Conservation (phyloP, 2,888 invertebrate genomes). For the Rhodophaea formosa region DNA sequence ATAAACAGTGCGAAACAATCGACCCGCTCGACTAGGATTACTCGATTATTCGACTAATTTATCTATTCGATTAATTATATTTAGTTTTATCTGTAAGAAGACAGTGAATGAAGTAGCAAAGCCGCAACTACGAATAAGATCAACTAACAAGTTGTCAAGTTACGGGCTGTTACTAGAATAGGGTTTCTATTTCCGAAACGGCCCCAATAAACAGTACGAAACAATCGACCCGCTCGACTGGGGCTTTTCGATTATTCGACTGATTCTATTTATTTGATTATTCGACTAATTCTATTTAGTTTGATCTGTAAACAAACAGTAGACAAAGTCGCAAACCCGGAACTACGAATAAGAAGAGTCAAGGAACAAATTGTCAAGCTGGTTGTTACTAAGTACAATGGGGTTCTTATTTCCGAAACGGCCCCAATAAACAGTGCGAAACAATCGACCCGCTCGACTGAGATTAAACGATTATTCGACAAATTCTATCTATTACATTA, state of each 20-base stretch:
- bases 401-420: too few species aligned
- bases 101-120: too few species aligned
- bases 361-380: too few species aligned
- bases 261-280: neutral
- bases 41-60: neutral
- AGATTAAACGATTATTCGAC: neutral
- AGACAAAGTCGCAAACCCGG: too few species aligned
- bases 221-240: neutral
- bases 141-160: neutral
- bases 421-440: neutral
- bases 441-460: neutral
- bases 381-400: too few species aligned
- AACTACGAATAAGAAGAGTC: too few species aligned
- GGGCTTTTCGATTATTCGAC: neutral
- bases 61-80: too few species aligned
- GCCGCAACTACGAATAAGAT: too few species aligned
- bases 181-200: neutral
- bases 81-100: too few species aligned
- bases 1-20: neutral
- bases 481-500: neutral
- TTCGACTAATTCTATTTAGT: too few species aligned
- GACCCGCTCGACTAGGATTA: neutral
- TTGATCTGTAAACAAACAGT: too few species aligned
- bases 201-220: neutral
- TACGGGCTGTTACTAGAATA: neutral